phyloP scores from a whole-genome alignment of 2,113 vertebrate genomes.

The Tupaia tana region DNA sequence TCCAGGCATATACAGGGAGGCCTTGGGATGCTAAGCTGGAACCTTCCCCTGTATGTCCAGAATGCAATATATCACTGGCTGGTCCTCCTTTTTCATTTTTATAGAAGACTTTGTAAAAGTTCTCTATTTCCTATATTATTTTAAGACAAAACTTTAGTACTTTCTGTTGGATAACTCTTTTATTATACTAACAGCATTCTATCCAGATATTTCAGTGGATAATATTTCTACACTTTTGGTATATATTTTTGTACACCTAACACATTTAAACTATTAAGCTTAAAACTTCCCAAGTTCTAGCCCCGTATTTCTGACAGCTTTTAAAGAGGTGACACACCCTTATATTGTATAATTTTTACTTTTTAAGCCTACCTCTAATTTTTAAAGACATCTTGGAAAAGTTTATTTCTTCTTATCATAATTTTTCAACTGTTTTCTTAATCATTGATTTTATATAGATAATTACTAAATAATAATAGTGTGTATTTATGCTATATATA shows the following conservation, averaged over 20 bases:
- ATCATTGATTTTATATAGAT: neutral
- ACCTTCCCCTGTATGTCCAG: too few species aligned
- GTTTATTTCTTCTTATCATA: neutral
- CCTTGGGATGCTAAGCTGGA: too few species aligned
- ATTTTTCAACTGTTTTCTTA: neutral
- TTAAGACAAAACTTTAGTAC: neutral
- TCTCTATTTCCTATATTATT: neutral
- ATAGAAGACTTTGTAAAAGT: neutral
- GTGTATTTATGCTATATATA: neutral
- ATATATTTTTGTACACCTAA: neutral
- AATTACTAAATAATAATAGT: neutral
- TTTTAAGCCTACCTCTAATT: neutral
- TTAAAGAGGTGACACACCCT: neutral
- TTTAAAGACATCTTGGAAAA: neutral
- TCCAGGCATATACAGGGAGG: too few species aligned
- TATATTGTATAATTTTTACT: neutral
- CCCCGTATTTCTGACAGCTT: neutral
- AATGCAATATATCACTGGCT: too few species aligned
- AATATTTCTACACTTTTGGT: neutral
- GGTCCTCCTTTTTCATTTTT: neutral
- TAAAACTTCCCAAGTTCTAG: neutral
- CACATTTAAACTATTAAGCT: conserved; percentile 2
- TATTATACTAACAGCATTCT: neutral
- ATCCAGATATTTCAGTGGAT: neutral
- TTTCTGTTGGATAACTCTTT: conserved; percentile 1